Evolutionary conservation across 2,888 invertebrate species (phyloP), one percentile per base, ranked within the genome.

Genomic region (Venustoraphidia nigricollis): DNA sequence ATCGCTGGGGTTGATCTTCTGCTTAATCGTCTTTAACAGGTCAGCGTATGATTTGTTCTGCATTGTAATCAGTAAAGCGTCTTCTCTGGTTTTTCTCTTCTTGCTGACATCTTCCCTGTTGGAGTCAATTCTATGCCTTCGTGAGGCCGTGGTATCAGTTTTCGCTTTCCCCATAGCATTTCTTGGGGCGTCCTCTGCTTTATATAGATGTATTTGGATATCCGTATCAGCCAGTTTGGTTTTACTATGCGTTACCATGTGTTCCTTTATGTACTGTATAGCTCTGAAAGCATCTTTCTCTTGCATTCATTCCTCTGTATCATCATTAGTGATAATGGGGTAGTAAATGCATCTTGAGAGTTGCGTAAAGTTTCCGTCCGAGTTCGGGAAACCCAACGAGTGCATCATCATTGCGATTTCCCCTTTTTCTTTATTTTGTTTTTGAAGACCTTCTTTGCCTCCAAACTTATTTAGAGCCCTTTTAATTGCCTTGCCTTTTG

Each of bases 301-400:
- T n/a, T n/a, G n/a, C n/a, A n/a, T n/a, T n/a, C n/a, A 34, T 9
- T 51, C 13, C 14, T 55, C 51, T 34, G 53, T 50, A 3, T 52
- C 49, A 13, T 48, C 39, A 42, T 55, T 52, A n/a, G 53, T 53
- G 36, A 53, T n/a, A n/a, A n/a, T n/a, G n/a, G n/a, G n/a, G n/a
- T n/a, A n/a, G n/a, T n/a, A n/a, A n/a, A n/a, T n/a, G n/a, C n/a
- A n/a, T n/a, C n/a, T n/a, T n/a, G n/a, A n/a, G n/a, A n/a, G n/a
- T n/a, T n/a, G n/a, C n/a, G 53, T 52, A 34, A n/a, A n/a, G n/a
- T n/a, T n/a, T n/a, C n/a, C n/a, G n/a, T n/a, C n/a, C n/a, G n/a
- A n/a, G n/a, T n/a, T n/a, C n/a, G n/a, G n/a, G n/a, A n/a, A n/a
- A n/a, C n/a, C n/a, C n/a, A n/a, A n/a, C n/a, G n/a, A n/a, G n/a